Evolutionary conservation across 1,140 invertebrate species (phyloP).

Genomic region (Drosophila murphyi): DNA sequence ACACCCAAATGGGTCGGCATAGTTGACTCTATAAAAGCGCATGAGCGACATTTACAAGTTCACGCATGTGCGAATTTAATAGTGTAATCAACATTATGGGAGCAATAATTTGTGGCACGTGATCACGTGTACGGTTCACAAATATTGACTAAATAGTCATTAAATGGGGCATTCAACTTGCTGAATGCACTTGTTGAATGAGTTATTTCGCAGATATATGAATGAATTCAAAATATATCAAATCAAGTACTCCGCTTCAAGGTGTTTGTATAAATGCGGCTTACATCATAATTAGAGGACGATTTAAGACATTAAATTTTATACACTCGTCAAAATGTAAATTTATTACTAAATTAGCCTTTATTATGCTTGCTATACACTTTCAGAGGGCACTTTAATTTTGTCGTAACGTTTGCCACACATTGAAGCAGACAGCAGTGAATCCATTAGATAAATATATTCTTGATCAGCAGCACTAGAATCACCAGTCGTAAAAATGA

Average conservation of each 20-base stretch:
- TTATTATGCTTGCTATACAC: no score
- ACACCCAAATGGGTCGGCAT: conserved; percentile 1
- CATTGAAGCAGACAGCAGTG: no score
- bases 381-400: no score
- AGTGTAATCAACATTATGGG: conserved; percentile 46
- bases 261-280: not conserved
- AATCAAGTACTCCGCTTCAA: not conserved
- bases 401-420: no score
- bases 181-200: conserved; percentile 23
- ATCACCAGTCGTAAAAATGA: no score
- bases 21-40: not conserved
- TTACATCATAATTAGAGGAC: not conserved
- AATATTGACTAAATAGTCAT: conserved; percentile 3
- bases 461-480: no score
- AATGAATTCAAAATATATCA: conserved; percentile 8
- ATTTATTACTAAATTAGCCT: no score
- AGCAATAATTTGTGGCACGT: conserved; percentile 37
- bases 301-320: not conserved
- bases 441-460: no score
- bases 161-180: conserved; percentile 6
- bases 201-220: not conserved
- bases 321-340: no score
- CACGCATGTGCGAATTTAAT: conserved; percentile 42
- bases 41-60: conserved; percentile 41
- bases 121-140: conserved; percentile 11